A percentile compares a stretch with the other conserved stretches of the same genome.
These are phyloP conservation scores for Capitulum mitella DNA, from an alignment of 2,888 invertebrate genomes.

Conservation along the genomic window DNA sequence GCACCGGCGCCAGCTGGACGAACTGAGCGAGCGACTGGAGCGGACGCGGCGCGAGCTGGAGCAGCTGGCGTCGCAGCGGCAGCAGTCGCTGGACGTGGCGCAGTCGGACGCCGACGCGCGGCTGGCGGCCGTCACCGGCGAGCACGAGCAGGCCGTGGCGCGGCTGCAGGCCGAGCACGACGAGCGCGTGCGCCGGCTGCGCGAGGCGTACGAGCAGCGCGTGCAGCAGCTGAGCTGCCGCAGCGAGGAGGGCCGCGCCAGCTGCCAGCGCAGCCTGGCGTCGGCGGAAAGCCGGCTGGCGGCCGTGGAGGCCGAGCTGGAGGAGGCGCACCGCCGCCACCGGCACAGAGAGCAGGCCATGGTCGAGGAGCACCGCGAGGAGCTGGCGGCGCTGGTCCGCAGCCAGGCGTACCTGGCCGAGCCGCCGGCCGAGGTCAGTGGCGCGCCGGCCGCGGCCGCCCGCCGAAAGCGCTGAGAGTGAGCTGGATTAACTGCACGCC, in stretches of 20 bases:
- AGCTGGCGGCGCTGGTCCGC: slow-evolving; percentile 17
- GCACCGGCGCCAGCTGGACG: slow-evolving; percentile 11
- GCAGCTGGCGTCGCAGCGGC: slow-evolving; percentile 6
- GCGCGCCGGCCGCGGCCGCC: too few species aligned
- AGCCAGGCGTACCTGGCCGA: background rate
- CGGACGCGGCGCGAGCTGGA: slow-evolving; percentile 8
- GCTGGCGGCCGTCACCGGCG: slow-evolving; percentile 3
- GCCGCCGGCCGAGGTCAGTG: background rate
- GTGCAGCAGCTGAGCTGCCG: background rate
- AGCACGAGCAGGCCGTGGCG: background rate
- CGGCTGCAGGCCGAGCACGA: background rate
- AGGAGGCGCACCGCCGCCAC: background rate
- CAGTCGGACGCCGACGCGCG: background rate
- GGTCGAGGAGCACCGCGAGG: slow-evolving; percentile 9
- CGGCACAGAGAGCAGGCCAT: background rate
- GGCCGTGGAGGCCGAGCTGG: slow-evolving; percentile 1
- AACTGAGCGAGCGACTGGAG: background rate
- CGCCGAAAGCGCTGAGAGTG: too few species aligned
- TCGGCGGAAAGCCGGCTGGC: background rate
- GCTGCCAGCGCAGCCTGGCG: slow-evolving; percentile 15
- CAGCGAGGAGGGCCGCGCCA: background rate
- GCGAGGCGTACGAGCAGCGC: slow-evolving; percentile 4
- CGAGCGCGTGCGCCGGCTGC: background rate
- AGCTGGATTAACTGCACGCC: background rate
- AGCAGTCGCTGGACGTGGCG: background rate